Conservation (phyloP, 2,113 vertebrate species). For the Colinus virginianus region DNA sequence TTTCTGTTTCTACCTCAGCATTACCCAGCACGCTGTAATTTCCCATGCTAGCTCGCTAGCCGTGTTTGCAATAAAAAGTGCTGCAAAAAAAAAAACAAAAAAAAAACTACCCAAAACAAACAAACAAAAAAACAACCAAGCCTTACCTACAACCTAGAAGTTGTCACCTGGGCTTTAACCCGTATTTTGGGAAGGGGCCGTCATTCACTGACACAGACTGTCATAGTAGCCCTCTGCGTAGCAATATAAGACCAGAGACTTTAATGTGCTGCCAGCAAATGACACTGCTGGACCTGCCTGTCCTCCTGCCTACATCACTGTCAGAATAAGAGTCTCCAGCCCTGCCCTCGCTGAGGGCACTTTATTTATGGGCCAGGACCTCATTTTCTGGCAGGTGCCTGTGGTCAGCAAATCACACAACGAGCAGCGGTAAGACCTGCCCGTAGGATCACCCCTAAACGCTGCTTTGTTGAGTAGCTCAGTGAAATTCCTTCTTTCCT, state of each 20-base stretch:
- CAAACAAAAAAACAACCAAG: neutral
- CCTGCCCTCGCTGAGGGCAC: neutral
- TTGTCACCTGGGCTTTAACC: conserved; percentile 50
- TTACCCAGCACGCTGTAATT: fast-evolving
- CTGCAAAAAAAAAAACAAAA: neutral
- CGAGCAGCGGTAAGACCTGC: neutral
- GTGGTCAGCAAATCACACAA: neutral
- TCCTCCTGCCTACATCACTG: conserved; percentile 59
- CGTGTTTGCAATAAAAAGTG: neutral
- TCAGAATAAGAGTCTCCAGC: conserved; percentile 80
- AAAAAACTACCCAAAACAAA: neutral
- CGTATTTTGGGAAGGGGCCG: conserved; percentile 52
- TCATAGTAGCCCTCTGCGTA: conserved; percentile 63
- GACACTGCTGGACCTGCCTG: conserved; percentile 71
- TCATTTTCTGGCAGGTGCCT: neutral
- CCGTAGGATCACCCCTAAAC: fast-evolving
- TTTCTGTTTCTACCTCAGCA: fast-evolving
- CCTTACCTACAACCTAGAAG: conserved; percentile 71
- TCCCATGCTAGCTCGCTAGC: neutral
- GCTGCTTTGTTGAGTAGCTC: fast-evolving
- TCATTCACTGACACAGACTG: conserved; percentile 33
- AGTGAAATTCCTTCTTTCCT: neutral
- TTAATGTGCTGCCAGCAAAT: conserved; percentile 76
- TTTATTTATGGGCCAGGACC: neutral
- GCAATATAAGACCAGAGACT: conserved; percentile 58